phyloP scores from a whole-genome alignment of 2,888 invertebrate species.

The Scaeva pyrastri region DNA sequence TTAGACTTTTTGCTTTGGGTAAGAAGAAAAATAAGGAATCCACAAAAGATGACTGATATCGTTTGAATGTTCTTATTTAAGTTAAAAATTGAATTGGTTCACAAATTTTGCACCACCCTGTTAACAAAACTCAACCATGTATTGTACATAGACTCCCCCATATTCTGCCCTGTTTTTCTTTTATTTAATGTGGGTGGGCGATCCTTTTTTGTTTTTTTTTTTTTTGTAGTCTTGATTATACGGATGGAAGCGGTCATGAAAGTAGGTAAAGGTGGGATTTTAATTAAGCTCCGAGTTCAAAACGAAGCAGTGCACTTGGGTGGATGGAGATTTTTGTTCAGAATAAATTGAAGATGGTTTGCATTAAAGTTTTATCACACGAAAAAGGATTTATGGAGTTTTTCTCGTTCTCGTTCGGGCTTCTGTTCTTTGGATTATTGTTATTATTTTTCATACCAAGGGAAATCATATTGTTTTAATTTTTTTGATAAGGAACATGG shows the following conservation, averaged over 20 bases:
- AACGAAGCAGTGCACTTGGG: slow-evolving; percentile 37
- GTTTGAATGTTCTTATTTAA: too few species aligned
- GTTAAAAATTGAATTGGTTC: too few species aligned
- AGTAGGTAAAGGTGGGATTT: slow-evolving; percentile 62
- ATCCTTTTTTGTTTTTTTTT: background rate
- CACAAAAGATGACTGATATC: too few species aligned
- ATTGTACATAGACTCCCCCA: background rate
- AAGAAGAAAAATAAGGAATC: too few species aligned
- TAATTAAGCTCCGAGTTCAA: slow-evolving; percentile 61
- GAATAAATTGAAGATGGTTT: slow-evolving; percentile 53
- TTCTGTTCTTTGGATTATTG: slow-evolving; percentile 4
- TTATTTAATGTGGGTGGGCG: background rate
- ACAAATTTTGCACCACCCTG: too few species aligned
- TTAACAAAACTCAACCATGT: background rate
- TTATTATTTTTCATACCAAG: slow-evolving; percentile 11
- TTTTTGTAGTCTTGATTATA: slow-evolving; percentile 42
- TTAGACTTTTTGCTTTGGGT: too few species aligned
- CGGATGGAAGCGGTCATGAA: slow-evolving; percentile 9
- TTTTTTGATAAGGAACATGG: background rate
- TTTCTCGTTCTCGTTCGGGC: background rate
- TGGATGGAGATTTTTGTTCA: slow-evolving; percentile 40
- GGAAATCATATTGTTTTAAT: slow-evolving; percentile 16
- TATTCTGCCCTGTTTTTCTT: background rate
- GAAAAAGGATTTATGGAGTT: slow-evolving; percentile 23
- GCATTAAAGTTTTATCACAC: slow-evolving; percentile 58